Percentiles rank a stretch among this genome's conserved stretches.
phyloP scores from a whole-genome alignment of 2,888 invertebrate species.

The Dendrolimus houi region DNA sequence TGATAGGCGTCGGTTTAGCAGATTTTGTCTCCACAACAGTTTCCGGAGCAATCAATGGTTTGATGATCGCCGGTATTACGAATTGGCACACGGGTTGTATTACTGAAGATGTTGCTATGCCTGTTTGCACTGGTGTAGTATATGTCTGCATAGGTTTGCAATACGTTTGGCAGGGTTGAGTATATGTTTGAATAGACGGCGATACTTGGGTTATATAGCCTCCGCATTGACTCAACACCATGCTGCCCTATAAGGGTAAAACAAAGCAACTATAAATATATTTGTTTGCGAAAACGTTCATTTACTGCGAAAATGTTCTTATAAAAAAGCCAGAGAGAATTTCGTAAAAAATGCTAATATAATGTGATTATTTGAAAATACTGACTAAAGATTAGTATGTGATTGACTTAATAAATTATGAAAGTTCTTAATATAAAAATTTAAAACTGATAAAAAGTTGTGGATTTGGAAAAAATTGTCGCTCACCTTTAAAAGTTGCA shows the following conservation, averaged over 20 bases:
- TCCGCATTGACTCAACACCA: conserved; percentile 9
- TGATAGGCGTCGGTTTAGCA: conserved; percentile 10
- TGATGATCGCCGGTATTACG: conserved; percentile 40
- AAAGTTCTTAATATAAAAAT: conserved; percentile 1
- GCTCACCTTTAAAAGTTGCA: conserved; percentile 25
- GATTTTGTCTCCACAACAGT: conserved; percentile 10
- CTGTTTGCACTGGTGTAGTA: conserved; percentile 4
- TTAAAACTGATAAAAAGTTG: background rate
- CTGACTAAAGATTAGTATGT: background rate
- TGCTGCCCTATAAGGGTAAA: conserved; percentile 11
- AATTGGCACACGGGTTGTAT: conserved; percentile 26
- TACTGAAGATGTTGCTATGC: conserved; percentile 12
- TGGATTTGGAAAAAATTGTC: background rate
- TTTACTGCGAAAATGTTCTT: background rate
- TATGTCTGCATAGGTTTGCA: conserved; percentile 2
- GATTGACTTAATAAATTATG: background rate
- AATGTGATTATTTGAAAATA: background rate
- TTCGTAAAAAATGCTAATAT: background rate
- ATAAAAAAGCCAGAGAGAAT: background rate
- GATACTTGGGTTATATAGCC: conserved; percentile 1
- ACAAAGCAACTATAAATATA: background rate
- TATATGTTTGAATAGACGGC: conserved; percentile 2
- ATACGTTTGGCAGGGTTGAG: conserved; percentile 1
- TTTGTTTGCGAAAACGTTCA: background rate
- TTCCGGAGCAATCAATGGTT: conserved; percentile 27